phyloP scores from a whole-genome alignment of 2,113 vertebrate species.

The Syrrhaptes paradoxus region DNA sequence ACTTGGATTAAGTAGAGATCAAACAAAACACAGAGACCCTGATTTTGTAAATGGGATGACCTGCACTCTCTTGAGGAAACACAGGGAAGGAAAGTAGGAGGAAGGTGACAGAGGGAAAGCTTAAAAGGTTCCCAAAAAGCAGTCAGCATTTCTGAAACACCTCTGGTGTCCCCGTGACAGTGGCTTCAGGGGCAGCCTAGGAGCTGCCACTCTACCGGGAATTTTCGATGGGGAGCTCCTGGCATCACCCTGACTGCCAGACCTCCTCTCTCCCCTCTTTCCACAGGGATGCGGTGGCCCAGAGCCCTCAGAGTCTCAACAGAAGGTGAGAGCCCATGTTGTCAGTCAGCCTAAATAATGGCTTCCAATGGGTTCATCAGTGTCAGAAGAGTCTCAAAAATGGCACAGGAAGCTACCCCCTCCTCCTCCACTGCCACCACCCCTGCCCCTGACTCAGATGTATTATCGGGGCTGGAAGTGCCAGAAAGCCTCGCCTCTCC shows the following conservation, averaged over 20 bases:
- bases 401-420: not conserved
- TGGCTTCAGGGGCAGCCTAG: not conserved
- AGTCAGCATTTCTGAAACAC: not conserved
- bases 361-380: not conserved
- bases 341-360: conserved; percentile 27
- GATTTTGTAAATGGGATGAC: not conserved
- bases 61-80: not conserved
- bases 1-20: not conserved
- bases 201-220: not conserved
- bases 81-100: not conserved
- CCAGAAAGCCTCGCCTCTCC: conserved; percentile 52
- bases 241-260: not conserved
- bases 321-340: not conserved
- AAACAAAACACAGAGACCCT: not conserved
- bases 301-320: not conserved
- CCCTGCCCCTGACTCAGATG: not conserved
- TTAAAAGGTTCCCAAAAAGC: not conserved
- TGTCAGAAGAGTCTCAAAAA: conserved; percentile 26
- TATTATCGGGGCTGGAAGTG: not conserved
- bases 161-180: not conserved
- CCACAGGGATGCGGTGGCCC: not conserved
- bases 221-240: not conserved
- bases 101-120: not conserved
- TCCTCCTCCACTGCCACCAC: not conserved
- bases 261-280: not conserved